Base-by-base conservation (phyloP, 2,797 vertebrate species). In the Takifugu rubripes region DNA sequence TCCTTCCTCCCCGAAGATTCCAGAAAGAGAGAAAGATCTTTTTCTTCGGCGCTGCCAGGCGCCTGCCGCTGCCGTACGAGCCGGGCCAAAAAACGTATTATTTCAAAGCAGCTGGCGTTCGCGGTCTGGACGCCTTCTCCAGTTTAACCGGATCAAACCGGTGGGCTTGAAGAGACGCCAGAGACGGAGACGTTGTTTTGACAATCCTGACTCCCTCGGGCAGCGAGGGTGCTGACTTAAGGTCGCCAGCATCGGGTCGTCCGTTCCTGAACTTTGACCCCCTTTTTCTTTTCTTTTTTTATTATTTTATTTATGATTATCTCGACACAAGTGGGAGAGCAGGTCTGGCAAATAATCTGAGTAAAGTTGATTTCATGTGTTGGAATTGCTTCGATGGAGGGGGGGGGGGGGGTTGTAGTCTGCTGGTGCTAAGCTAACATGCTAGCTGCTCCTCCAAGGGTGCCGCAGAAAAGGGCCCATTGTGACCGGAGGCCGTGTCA, bases 41-140 rank as follows among this genome's bases (percentile, higher is more conserved):
- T 89, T 92, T 94, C 88, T 91, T 92, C 84, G 61, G 83, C 80
- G 83, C 84, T 86, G 84, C 84, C 82, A 84, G 88, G 74, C 72
- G 80, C 71, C 78, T 83, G 82, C 68, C 55, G 62, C 74, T 78
- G 80, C 75, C 29, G n/a, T 43, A 64, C 85, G 85, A 84, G 89
- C 91, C 87, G 52, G 83, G 77, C 61, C 72, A 52, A 52, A 52
- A 27, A 21, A 47, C 64, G 36, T 24, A 59, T 72, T 54, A 61
- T 50, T 64, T 47, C 53, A 50, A 49, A 57, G 61, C 8, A 1
- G 46, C 43, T 31, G n/a, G 46, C 29, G 57, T 59, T 3, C 7
- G 54, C 3, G 61, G 49, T n/a, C 50, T 65, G 50, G 33, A 70
- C 42, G 43, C 6, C 2, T 5, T 8, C 15, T 43, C 36, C 59